Evolutionary conservation across 2,797 vertebrate genomes (phyloP).

Genomic region (Pantherophis vulpinus): DNA sequence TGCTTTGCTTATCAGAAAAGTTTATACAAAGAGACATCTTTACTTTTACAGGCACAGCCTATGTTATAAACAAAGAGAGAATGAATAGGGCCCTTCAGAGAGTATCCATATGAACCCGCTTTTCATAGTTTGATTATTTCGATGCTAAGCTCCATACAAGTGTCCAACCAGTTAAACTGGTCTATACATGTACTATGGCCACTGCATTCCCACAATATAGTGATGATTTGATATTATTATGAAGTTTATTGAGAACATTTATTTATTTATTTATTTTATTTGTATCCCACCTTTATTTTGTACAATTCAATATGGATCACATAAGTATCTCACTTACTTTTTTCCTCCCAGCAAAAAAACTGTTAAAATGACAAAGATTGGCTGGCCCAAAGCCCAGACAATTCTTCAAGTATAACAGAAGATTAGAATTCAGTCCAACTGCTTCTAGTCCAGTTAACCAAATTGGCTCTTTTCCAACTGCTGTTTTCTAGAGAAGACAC

Average conservation of each 20-base stretch:
- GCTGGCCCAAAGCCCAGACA: neutral
- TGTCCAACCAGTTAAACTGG: too few relatives aligned
- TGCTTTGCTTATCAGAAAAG: too few relatives aligned
- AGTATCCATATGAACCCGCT: too few relatives aligned
- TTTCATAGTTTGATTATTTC: too few relatives aligned
- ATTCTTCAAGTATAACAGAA: neutral
- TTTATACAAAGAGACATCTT: too few relatives aligned
- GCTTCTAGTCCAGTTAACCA: neutral
- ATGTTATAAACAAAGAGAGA: too few relatives aligned
- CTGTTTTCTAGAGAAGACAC: neutral
- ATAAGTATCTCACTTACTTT: neutral
- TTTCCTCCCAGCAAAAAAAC: neutral
- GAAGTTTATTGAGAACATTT: neutral
- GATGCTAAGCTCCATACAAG: too few relatives aligned
- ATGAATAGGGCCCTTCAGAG: too few relatives aligned
- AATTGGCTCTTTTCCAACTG: neutral
- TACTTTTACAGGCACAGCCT: too few relatives aligned
- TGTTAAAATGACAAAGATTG: neutral
- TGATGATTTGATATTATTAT: neutral
- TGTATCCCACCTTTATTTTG: neutral
- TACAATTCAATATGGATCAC: neutral
- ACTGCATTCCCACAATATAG: too few relatives aligned
- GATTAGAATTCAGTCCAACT: neutral
- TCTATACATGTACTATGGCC: too few relatives aligned
- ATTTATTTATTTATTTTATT: neutral